Base-by-base conservation (phyloP, 2,113 vertebrate genomes). In the Hydrochoerus hydrochaeris region DNA sequence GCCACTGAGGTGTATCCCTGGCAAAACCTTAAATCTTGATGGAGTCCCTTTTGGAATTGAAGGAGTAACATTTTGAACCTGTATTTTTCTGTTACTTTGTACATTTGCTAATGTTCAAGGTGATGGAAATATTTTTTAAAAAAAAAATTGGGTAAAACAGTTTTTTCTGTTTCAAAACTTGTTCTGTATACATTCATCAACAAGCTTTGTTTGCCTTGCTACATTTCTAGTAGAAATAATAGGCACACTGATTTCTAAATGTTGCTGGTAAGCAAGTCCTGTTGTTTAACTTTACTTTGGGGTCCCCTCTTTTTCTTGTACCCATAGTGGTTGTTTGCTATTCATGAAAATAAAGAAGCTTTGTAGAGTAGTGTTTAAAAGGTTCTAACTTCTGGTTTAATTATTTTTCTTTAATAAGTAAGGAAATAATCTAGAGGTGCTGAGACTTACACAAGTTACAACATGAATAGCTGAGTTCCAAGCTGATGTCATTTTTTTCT, bases 1-100 rank as follows among this genome's bases (percentile, higher is more conserved):
- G 54, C 54, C 54, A 57, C 54, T 57, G 54, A 17, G 54, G 2
- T 57, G 5, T 17, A 57, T 57, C 54, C 54, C 54, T 19, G 54
- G 54, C 54, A 57, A 57, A n/a, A 46, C 28, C 62, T 86, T 92
- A 96, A 67, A 65, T 97, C 71, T 95, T 97, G 19, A 82, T 63
- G 12, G 14, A 46, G 11, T 95, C 7, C 46, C 4, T 95, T 94
- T 91, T 32, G 26, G 38, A 83, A 54, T 67, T 75, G 13, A 93
- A 73, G 30, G n/a, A 77, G 6, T 95, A 82, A 63, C 71, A 75
- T 83, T 82, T 92, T 65, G 35, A 93, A 5, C 49, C 20, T 57
- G 2, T 73, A 10, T 93, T 90, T 89, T 24, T 84, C 38, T 65
- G 14, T 77, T 92, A 75, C n/a, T 92, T 96, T 95, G 52, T 94